A percentile compares a stretch with the other conserved stretches of the same genome.
Evolutionary conservation across 2,888 invertebrate genomes (phyloP).

Genomic region (Trachelus troglodyta): DNA sequence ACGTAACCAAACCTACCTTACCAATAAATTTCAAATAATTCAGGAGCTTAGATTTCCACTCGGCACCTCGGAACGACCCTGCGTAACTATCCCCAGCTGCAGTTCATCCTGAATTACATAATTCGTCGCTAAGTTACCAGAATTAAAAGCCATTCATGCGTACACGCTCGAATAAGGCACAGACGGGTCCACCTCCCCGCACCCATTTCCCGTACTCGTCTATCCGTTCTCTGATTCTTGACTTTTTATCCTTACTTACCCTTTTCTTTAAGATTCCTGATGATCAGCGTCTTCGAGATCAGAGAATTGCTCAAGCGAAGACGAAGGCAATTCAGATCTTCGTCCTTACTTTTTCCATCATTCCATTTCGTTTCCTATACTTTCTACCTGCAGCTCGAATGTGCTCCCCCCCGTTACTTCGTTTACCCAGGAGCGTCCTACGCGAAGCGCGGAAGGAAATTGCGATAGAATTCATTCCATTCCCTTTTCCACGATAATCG

Average conservation of each 20-base stretch:
- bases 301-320: background rate
- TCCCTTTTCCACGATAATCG: background rate
- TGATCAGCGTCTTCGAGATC: background rate
- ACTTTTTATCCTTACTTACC: background rate
- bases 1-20: background rate
- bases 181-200: background rate
- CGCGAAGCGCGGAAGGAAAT: background rate
- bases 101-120: constrained; percentile 20
- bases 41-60: background rate
- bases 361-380: background rate
- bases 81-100: background rate
- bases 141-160: constrained; percentile 38
- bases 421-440: background rate
- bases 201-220: background rate
- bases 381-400: background rate
- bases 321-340: background rate
- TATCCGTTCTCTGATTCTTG: background rate
- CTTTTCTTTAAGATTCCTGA: background rate
- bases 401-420: background rate
- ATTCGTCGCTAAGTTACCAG: constrained; percentile 32
- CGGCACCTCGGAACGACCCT: background rate
- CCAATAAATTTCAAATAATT: background rate
- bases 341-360: background rate
- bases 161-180: background rate
- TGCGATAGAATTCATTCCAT: background rate